Percentiles rank a stretch among this genome's conserved stretches.
Conservation (phyloP, 2,113 vertebrate genomes). For the Pseudorasbora parva region DNA sequence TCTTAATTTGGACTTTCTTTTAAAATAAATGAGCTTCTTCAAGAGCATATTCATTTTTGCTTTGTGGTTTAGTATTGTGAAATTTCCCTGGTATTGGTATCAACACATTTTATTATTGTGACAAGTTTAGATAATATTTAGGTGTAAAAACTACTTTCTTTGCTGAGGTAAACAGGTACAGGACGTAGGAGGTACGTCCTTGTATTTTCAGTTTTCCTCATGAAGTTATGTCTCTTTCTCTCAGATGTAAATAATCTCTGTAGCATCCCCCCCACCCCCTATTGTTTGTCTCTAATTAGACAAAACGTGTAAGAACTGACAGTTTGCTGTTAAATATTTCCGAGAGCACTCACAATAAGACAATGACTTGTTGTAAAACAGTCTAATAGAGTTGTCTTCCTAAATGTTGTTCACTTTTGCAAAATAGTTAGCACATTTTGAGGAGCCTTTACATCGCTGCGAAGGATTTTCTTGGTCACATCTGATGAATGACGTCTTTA, state of each 20-base stretch:
- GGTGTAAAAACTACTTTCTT: background rate
- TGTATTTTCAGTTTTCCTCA: background rate
- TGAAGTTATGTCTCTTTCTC: background rate
- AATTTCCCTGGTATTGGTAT: background rate
- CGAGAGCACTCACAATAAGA: constrained; percentile 21
- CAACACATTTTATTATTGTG: background rate
- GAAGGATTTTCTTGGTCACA: constrained; percentile 1
- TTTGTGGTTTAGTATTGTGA: background rate
- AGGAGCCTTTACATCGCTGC: background rate
- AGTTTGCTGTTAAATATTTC: constrained; percentile 50
- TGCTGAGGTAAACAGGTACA: too few relatives aligned
- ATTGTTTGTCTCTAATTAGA: constrained; percentile 52
- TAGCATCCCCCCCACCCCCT: too few relatives aligned
- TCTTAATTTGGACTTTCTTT: too few relatives aligned
- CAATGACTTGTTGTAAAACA: background rate
- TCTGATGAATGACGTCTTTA: constrained; percentile 21
- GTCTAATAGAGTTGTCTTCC: background rate
- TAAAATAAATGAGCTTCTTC: background rate
- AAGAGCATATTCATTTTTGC: background rate
- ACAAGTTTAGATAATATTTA: background rate
- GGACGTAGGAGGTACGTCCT: background rate
- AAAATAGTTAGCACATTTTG: background rate
- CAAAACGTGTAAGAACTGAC: constrained; percentile 43
- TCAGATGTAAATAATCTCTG: background rate
- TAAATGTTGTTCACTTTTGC: background rate